Base-by-base conservation (phyloP, 2,888 invertebrate species). In the Meghimatium bilineatum region DNA sequence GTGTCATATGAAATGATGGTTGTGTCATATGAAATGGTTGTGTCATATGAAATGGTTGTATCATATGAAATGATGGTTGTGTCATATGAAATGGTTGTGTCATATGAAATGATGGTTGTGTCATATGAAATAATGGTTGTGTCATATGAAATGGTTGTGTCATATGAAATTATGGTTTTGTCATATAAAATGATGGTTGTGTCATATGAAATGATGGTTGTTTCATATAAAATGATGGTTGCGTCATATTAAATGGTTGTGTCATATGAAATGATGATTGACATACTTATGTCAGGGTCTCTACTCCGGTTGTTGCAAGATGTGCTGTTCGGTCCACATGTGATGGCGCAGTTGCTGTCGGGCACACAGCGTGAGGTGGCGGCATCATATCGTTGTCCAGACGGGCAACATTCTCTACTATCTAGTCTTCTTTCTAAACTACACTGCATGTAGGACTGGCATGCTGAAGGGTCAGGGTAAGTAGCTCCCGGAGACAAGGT, bases 391-490 rank as follows among this genome's bases (percentile, higher is more conserved):
- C 80, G 75, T 77, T 85, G 80, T 17, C 86, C 87, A 12, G 44
- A 76, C 17, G 82, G 81, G 77, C 87, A 87, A 76, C 87, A 87
- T 12, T 36, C 69, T 2, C n/a, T 76, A 26, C n/a, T 36, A 17
- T n/a, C 23, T 20, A 85, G 82, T 26, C 10, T 20, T 1, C 84
- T 67, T 44, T 80, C 75, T n/a, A 36, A 36, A 17, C 77, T 76
- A 72, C 87, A 87, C n/a, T 82, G 71, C 79, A 79, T 85, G 66
- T 85, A 87, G 5, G 74, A 60, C n/a, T 83, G 85, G 36, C 87
- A 87, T 8, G 80, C 71, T 3, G 72, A 44, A 36, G 56, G 36
- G 80, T 84, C 74, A 32, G 80, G 26, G 74, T 86, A 87, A 17
- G 34, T 74, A 56, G 76, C 60, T 23, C 12, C 29, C 0, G 82